Conservation (phyloP, 2,797 vertebrate genomes). For the Selene dorsalis region DNA sequence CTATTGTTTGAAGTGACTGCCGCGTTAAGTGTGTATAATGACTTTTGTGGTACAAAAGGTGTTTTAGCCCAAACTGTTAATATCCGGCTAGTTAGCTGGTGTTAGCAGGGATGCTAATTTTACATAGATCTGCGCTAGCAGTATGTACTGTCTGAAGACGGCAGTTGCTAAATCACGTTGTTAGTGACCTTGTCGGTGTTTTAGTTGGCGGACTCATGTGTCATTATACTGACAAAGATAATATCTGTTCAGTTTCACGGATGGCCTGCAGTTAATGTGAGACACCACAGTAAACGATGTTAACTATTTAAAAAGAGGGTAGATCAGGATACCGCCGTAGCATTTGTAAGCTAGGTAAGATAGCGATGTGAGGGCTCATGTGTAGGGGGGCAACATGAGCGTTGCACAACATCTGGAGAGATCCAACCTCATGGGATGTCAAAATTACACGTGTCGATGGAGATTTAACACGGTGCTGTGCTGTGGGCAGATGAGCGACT, state of each 20-base stretch:
- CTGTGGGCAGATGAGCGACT: background rate
- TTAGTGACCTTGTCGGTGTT: slow-evolving; percentile 79
- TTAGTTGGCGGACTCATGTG: slow-evolving; percentile 4
- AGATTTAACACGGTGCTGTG: no score
- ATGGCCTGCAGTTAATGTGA: rapidly evolving
- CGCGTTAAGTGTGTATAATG: rapidly evolving
- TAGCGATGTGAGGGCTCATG: slow-evolving; percentile 33
- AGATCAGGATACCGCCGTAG: background rate
- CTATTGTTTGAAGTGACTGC: rapidly evolving
- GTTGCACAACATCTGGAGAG: background rate
- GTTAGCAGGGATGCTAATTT: slow-evolving; percentile 69
- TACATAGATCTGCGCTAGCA: slow-evolving; percentile 11
- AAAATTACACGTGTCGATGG: background rate
- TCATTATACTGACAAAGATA: rapidly evolving
- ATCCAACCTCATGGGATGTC: background rate
- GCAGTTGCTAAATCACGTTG: slow-evolving; percentile 73
- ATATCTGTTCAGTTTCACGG: rapidly evolving
- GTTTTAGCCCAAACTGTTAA: background rate
- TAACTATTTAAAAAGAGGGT: background rate
- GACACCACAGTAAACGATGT: rapidly evolving
- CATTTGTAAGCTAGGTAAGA: slow-evolving; percentile 5
- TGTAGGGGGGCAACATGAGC: background rate
- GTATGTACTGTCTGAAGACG: slow-evolving; percentile 25
- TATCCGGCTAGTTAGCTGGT: slow-evolving; percentile 7
- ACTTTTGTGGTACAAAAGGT: background rate